Conservation (phyloP, 2,888 invertebrate species). For the Hypomecis punctinalis region DNA sequence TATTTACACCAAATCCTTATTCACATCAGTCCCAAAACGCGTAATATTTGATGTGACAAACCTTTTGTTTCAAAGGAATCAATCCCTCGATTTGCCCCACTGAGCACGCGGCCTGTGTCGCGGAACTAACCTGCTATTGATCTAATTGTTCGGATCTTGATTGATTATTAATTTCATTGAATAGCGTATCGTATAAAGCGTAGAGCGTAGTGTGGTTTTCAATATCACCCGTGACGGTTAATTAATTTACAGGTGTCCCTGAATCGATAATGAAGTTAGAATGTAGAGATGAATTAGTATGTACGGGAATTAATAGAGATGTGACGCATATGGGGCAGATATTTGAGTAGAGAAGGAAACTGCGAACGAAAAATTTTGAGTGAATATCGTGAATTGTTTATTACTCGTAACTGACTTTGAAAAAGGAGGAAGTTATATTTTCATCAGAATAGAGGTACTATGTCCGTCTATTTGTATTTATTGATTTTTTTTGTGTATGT, state of each 20-base stretch:
- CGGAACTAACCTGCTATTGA: slow-evolving; percentile 32
- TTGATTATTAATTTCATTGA: slow-evolving; percentile 38
- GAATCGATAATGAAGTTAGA: slow-evolving; percentile 18
- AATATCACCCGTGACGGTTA: slow-evolving; percentile 21
- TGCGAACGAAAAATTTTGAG: no score
- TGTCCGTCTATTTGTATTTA: no score
- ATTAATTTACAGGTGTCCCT: slow-evolving; percentile 28
- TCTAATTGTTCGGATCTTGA: slow-evolving; percentile 35
- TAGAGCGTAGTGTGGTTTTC: slow-evolving; percentile 31
- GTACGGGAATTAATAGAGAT: neutral
- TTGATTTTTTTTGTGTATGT: no score
- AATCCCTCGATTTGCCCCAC: slow-evolving; percentile 12
- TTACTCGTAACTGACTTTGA: no score
- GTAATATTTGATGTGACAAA: slow-evolving; percentile 4
- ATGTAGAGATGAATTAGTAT: neutral
- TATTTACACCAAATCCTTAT: no score
- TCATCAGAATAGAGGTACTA: no score
- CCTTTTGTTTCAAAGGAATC: slow-evolving; percentile 3
- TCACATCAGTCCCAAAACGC: no score
- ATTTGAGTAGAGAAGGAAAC: no score
- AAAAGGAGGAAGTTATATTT: no score
- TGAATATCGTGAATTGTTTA: no score
- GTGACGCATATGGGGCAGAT: no score
- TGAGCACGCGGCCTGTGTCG: slow-evolving; percentile 18
- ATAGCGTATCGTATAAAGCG: slow-evolving; percentile 6